phyloP scores from a whole-genome alignment of 2,113 vertebrate species.

The Muntiacus muntjak region DNA sequence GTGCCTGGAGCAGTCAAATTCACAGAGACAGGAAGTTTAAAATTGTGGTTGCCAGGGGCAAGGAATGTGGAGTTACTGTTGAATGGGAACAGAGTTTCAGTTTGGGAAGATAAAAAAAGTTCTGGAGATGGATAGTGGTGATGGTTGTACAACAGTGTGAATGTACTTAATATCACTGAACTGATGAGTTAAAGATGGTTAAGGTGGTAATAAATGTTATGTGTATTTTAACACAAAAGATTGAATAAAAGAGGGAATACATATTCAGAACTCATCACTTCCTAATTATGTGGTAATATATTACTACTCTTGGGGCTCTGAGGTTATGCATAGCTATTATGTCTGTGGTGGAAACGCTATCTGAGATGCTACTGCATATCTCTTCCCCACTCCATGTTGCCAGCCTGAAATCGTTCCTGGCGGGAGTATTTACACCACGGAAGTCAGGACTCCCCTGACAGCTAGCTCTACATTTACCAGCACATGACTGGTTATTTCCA shows the following conservation, averaged over 20 bases:
- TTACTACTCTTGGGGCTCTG: neutral
- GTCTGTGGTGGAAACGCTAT: neutral
- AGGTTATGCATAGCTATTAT: neutral
- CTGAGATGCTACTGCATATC: neutral
- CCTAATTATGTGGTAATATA: neutral
- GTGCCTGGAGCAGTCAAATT: neutral
- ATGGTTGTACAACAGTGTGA: neutral
- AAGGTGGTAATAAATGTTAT: neutral
- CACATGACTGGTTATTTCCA: neutral
- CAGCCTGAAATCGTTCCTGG: neutral
- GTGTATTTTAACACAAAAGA: neutral
- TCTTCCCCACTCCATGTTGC: neutral
- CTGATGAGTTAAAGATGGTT: neutral
- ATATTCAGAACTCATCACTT: neutral
- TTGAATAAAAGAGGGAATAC: neutral
- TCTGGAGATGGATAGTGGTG: neutral
- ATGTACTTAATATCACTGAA: neutral
- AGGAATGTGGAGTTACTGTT: neutral
- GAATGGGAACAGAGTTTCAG: neutral
- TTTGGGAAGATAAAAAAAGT: neutral
- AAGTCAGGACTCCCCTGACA: neutral
- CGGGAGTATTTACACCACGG: neutral
- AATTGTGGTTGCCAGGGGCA: neutral
- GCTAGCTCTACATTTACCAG: neutral
- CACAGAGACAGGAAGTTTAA: neutral